phyloP scores from a whole-genome alignment of 1,140 invertebrate species.

The Lutraria rhynchaena region DNA sequence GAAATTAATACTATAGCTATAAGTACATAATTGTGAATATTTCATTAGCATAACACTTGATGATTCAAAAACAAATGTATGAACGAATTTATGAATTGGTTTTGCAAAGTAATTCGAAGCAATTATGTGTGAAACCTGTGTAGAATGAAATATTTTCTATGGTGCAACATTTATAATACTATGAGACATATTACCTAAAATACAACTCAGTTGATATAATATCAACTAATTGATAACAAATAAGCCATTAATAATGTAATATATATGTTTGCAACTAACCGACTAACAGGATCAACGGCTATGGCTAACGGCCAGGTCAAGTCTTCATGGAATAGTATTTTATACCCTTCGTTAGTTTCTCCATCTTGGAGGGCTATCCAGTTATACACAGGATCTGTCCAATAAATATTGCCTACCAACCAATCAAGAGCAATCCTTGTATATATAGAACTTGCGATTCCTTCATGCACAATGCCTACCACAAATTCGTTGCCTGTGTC shows the following conservation, averaged over 20 bases:
- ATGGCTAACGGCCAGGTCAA: conserved; percentile 3
- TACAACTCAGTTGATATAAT: not conserved
- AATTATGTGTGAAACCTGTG: not conserved
- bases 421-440: conserved; percentile 43
- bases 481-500: not conserved
- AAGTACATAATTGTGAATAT: no score
- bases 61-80: no score
- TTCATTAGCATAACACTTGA: no score
- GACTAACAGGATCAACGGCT: conserved; percentile 7
- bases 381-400: conserved; percentile 32
- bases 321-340: conserved; percentile 6
- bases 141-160: not conserved
- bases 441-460: conserved; percentile 1
- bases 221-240: not conserved
- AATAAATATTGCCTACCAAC: conserved; percentile 41
- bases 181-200: not conserved
- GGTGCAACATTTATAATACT: not conserved
- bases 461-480: conserved; percentile 10
- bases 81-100: no score
- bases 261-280: conserved; percentile 4
- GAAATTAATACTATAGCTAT: no score
- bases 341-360: not conserved
- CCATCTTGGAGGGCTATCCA: conserved; percentile 33
- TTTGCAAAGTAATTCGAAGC: no score
- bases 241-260: not conserved